A percentile compares a stretch with the other conserved stretches of the same genome.
Conservation (phyloP, 2,888 invertebrate genomes). For the Platycnemis pennipes region DNA sequence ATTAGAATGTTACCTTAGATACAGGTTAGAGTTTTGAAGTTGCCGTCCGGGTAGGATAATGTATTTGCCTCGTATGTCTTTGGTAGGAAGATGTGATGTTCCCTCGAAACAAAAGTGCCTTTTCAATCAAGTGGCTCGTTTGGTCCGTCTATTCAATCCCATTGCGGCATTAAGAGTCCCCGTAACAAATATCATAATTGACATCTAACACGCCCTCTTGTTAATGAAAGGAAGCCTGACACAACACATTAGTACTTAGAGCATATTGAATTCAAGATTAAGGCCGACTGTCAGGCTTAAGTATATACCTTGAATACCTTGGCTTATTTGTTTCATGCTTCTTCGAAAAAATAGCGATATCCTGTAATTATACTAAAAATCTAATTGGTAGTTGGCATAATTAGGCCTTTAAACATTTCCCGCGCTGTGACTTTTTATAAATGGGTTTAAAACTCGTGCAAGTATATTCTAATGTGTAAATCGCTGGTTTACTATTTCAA, state of each 20-base stretch:
- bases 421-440: too few species aligned
- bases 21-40: constrained; percentile 20
- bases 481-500: too few species aligned
- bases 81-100: background rate
- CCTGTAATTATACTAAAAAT: background rate
- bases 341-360: background rate
- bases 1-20: constrained; percentile 28
- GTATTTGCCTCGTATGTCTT: background rate
- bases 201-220: constrained; percentile 3
- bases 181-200: constrained; percentile 20
- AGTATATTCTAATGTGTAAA: too few species aligned
- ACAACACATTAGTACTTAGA: background rate
- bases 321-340: background rate
- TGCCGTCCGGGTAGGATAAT: background rate
- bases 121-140: background rate
- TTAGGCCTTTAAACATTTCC: background rate
- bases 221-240: constrained; percentile 14
- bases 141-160: background rate
- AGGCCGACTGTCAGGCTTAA: background rate
- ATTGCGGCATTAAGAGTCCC: background rate
- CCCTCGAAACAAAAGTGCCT: background rate
- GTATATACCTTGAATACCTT: background rate
- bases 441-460: too few species aligned
- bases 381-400: background rate
- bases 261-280: background rate